Base-by-base conservation (phyloP, 2,797 vertebrate genomes). In the Semaprochilodus insignis region DNA sequence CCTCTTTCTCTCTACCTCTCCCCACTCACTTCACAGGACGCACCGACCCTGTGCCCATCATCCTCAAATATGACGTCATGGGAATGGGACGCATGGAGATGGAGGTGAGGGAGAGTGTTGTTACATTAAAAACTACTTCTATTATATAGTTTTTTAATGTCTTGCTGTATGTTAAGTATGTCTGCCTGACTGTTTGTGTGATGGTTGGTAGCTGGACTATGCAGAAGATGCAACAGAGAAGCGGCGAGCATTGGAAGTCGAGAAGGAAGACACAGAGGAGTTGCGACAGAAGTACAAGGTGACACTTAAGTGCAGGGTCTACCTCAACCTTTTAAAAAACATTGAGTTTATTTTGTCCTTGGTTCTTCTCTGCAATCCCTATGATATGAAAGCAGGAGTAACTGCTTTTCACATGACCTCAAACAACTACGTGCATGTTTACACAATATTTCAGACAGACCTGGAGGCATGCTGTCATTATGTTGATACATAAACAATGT, bases 51-150 rank as follows among this genome's bases (percentile, higher is more conserved):
- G 98, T 99, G 91, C 98, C 98, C 63, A 99, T 99, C 36, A 95
- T 96, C 48, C 96, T 99, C 96, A 99, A 99, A 93, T 97, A 99
- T 85, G 98, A 99, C 94, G 98, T 99, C 96, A 99, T 99, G 98
- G 98, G 98, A 89, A 99, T 99, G 98, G 98, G 98, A 78, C 94
- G 98, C 40, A 99, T 99, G 98, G 98, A 99, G 90, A 99, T 99
- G 98, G 98, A 99, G 97, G 98, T 99, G 90, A 94, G 92, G 44
- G 77, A 54, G 2, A 7, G 17, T 57, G 54, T 19, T 54, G 16
- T 54, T 16, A 48, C 44, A 13, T 44, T 44, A 44, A 44, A 44
- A 44, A 44, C 31, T 40, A 6, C 5, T 48, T 54, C 2, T 16
- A 2, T 54, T 54, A 52, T 17, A 54, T 51, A 11, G 4, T 54